Percentiles rank a stretch among this genome's conserved stretches.
Evolutionary conservation across 2,113 vertebrate genomes (phyloP).

Genomic region (Sinocyclocheilus anophthalmus): DNA sequence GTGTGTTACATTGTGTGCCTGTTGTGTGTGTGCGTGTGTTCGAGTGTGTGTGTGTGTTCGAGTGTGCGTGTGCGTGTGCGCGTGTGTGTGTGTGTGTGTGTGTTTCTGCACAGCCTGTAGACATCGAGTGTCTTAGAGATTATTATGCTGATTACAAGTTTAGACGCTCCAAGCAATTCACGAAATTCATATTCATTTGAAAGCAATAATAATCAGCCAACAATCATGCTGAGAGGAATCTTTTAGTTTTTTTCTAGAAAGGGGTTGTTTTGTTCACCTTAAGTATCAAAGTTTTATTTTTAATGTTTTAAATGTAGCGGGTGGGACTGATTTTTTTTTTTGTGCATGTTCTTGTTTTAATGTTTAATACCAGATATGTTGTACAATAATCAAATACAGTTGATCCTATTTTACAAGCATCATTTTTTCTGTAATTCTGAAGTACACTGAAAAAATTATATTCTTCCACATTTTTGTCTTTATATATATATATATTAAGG

Average conservation of each 20-base stretch:
- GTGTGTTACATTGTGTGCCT: too few species aligned
- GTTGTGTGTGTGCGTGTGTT: neutral
- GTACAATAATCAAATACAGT: slow-evolving; percentile 19
- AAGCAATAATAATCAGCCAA: slow-evolving; percentile 34
- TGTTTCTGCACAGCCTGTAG: neutral
- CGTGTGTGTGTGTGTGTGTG: neutral
- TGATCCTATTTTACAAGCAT: neutral
- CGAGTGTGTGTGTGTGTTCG: neutral
- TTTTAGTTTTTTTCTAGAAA: neutral
- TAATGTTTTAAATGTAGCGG: neutral
- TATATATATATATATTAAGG: too few species aligned
- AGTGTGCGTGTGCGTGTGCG: too few species aligned
- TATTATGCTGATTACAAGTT: neutral
- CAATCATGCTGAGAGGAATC: neutral
- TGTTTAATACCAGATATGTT: neutral
- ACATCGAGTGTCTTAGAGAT: neutral
- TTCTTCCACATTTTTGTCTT: too few species aligned
- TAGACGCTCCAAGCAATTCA: neutral
- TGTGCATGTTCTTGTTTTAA: neutral
- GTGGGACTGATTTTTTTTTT: neutral
- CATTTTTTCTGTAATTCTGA: neutral
- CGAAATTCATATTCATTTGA: neutral
- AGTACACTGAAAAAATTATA: too few species aligned
- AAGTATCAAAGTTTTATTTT: neutral
- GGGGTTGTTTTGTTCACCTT: neutral